phyloP scores from a whole-genome alignment of 2,888 invertebrate genomes.

The Prosopocoilus inquinatus region DNA sequence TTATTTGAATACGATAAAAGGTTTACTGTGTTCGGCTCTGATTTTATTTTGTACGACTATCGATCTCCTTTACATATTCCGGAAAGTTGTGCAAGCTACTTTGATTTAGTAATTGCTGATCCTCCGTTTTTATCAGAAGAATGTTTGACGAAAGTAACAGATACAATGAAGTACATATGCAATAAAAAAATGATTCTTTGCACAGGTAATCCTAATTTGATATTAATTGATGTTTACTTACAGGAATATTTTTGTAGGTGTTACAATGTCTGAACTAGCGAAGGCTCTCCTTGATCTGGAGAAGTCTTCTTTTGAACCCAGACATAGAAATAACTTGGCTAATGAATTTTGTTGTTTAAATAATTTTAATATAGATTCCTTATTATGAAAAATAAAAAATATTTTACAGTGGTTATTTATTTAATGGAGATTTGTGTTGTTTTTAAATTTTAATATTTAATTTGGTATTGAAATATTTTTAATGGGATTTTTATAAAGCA shows the following conservation, averaged over 20 bases:
- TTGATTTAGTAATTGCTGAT: slow-evolving; percentile 86
- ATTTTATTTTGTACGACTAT: slow-evolving; percentile 88
- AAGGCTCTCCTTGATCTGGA: slow-evolving; percentile 61
- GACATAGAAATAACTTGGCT: slow-evolving; percentile 84
- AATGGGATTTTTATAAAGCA: too few species aligned
- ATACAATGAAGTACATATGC: slow-evolving; percentile 70
- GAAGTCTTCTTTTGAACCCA: slow-evolving; percentile 71
- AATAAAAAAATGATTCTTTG: slow-evolving; percentile 81
- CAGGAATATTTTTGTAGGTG: slow-evolving; percentile 55
- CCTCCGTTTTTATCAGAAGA: slow-evolving; percentile 95
- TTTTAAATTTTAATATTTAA: too few species aligned
- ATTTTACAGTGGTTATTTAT: too few species aligned
- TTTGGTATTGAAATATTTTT: too few species aligned
- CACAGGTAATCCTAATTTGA: slow-evolving; percentile 61
- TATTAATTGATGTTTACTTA: slow-evolving; percentile 1
- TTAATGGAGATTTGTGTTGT: too few species aligned
- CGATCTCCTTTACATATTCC: slow-evolving; percentile 71
- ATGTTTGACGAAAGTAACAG: slow-evolving; percentile 80
- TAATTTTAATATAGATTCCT: slow-evolving; percentile 73
- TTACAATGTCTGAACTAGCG: slow-evolving; percentile 73
- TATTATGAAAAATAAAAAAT: slow-evolving; percentile 27
- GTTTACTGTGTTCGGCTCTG: slow-evolving; percentile 73
- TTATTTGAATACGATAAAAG: slow-evolving; percentile 84
- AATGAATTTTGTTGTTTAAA: slow-evolving; percentile 92
- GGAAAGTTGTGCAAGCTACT: slow-evolving; percentile 58